Evolutionary conservation across 2,888 invertebrate species (phyloP), one percentile per base, ranked within the genome.

Genomic region (Tridacna gigas): DNA sequence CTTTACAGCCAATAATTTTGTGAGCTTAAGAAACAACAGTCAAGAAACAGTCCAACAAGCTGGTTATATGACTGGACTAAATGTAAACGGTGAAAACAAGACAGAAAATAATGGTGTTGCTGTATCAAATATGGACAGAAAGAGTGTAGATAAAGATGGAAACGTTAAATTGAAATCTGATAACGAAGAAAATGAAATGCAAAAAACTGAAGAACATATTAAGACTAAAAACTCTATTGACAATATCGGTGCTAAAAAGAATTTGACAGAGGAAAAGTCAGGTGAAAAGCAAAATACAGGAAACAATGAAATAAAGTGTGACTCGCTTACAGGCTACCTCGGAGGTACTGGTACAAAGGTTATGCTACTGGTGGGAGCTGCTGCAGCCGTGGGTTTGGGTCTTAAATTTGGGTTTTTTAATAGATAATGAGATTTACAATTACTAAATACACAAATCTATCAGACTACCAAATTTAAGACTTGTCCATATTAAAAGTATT

Each of bases 321-420:
- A 37, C 37, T 7, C 37, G 37, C 37, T 37, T 37, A 20, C 56
- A 20, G 71, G 71, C 3, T 51, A 71, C 20, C 51, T 71, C 12
- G 15, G 47, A n/a, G 71, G n/a, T 51, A 51, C 22, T 2, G 45
- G 51, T 15, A 71, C 71, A 15, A 71, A 71, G n/a, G 22, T 71
- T 12, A 22, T 51, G 13, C 51, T 71, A 22, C 9, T 48, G 12
- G 26, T 47, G 25, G 71, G 71, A 25, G 56, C 71, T 25, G 71
- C 51, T 51, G 71, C 71, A 45, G 71, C 71, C 13, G 22, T 71
- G n/a, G 71, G 51, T 13, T 25, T 71, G 11, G 48, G 71, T 4
- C 47, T 71, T 2, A 71, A 71, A 47, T 51, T 71, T 13, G 22
- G 25, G 4, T 25, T 22, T 63, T 63, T 25, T 22, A n/a, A 63